phyloP scores from a whole-genome alignment of 2,113 vertebrate genomes.

The Grammomys surdaster region DNA sequence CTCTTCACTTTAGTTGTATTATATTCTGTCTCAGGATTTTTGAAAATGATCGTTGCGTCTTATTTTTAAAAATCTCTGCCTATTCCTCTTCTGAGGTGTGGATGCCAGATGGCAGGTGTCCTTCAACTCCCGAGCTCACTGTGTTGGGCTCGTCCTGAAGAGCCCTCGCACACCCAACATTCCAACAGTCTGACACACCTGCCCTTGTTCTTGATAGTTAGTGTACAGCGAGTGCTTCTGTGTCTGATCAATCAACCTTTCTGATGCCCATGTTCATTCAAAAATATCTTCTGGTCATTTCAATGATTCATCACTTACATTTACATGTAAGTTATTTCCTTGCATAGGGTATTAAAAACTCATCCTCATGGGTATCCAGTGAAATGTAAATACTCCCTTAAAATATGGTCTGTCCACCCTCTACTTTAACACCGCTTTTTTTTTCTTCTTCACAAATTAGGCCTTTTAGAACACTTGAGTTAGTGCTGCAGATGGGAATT shows the following conservation, averaged over 20 bases:
- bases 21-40: neutral
- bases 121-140: neutral
- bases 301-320: neutral
- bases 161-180: neutral
- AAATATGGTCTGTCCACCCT: neutral
- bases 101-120: neutral
- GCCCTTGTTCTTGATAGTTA: neutral
- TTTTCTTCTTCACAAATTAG: neutral
- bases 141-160: neutral
- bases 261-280: neutral
- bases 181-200: neutral
- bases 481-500: neutral
- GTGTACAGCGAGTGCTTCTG: neutral
- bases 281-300: neutral
- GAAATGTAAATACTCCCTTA: neutral
- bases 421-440: neutral
- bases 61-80: neutral
- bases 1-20: neutral
- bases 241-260: neutral
- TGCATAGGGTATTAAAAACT: neutral
- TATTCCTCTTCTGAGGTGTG: neutral
- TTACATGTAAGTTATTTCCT: neutral
- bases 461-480: neutral
- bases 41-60: neutral
- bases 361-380: neutral